phyloP scores from a whole-genome alignment of 2,113 vertebrate species.

The Mystacornis crossleyi region DNA sequence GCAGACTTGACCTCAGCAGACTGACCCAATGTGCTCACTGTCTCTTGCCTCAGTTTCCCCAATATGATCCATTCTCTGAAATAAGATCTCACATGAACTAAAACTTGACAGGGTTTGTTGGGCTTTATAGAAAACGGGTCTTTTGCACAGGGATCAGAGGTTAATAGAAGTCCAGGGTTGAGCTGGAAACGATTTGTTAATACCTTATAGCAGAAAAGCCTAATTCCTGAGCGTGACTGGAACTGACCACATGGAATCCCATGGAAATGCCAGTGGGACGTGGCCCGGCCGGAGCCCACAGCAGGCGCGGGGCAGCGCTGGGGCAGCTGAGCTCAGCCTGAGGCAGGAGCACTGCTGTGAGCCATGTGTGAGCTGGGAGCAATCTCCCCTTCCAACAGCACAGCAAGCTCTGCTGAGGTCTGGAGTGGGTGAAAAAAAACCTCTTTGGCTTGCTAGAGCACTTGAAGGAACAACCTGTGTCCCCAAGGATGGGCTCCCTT shows the following conservation, averaged over 20 bases:
- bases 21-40: not conserved
- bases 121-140: not conserved
- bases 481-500: not conserved
- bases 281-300: accelerated
- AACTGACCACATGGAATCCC: not conserved
- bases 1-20: not conserved
- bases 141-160: not conserved
- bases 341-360: not conserved
- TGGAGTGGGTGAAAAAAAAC: not conserved
- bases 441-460: not conserved
- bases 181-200: not conserved
- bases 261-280: accelerated
- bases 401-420: not conserved
- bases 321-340: not conserved
- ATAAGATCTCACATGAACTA: not conserved
- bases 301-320: accelerated
- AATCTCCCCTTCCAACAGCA: not conserved
- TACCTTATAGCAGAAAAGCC: not conserved
- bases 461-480: not conserved
- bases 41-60: conserved; percentile 11
- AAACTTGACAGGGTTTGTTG: not conserved
- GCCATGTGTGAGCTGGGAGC: not conserved
- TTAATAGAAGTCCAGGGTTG: not conserved
- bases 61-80: accelerated
- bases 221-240: not conserved